These are phyloP conservation scores for Atrichornis clamosus DNA, from an alignment of 2,113 vertebrate species.

Conservation along the genomic window DNA sequence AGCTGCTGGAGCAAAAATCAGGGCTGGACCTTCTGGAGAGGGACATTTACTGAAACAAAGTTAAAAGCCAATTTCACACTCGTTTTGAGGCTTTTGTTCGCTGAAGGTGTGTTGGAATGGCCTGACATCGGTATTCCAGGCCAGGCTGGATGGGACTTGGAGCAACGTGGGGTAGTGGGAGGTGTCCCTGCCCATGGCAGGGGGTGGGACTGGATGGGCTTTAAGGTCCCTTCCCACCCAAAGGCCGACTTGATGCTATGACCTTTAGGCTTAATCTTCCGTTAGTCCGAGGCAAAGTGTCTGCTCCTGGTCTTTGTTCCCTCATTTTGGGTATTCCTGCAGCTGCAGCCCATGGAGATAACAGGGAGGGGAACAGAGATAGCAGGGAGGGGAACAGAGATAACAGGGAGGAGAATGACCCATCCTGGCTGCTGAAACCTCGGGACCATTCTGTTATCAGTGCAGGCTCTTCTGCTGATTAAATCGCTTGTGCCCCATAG, in stretches of 20 bases:
- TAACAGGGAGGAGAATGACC: not conserved
- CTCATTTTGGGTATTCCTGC: not conserved
- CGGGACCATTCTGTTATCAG: not conserved
- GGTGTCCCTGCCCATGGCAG: not conserved
- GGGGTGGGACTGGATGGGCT: not conserved
- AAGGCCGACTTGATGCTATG: accelerated
- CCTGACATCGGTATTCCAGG: not conserved
- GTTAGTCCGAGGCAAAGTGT: not conserved
- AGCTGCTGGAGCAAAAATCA: not conserved
- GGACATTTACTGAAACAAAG: no score
- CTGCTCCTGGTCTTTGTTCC: not conserved
- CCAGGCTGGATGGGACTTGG: not conserved
- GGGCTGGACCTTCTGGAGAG: not conserved
- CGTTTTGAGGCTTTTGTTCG: accelerated
- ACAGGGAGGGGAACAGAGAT: not conserved
- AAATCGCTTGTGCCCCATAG: not conserved
- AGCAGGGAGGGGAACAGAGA: not conserved
- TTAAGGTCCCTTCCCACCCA: not conserved
- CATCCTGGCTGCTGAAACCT: not conserved
- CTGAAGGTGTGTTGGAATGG: not conserved
- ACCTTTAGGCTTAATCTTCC: not conserved
- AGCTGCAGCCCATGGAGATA: not conserved
- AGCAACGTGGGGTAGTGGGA: not conserved
- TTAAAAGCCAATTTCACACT: accelerated
- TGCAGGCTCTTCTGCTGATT: not conserved